Base-by-base conservation (phyloP, 2,113 vertebrate genomes). In the Bos indicus region DNA sequence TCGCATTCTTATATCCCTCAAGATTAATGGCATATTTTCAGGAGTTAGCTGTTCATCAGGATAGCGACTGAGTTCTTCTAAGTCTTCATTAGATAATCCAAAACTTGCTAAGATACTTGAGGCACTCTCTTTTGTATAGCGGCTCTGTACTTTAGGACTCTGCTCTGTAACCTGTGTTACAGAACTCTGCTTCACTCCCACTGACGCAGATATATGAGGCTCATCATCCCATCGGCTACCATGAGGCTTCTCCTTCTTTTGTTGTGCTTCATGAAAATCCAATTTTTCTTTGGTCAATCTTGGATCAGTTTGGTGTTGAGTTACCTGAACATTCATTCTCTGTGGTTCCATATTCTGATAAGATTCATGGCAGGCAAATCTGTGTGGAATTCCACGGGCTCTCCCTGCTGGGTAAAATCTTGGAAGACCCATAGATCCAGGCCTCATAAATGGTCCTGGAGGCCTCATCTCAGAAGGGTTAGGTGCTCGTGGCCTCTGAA, bases 31-130 rank as follows among this genome's bases (percentile, higher is more conserved):
- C 98, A 99, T 98, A 98, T 99, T 99, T 95, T 99, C 99, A 7
- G 99, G 99, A 0, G 99, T 99, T 16, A 99, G 98, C 96, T 99
- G 99, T 71, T 99, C 99, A 59, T 99, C 99, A 1, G 99, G 99
- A 78, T 99, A 99, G 52, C 99, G 99, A 85, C 99, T 99, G 21
- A 99, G 99, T 92, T 99, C 99, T 96, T 99, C 99, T 88, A 99
- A 95, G 90, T 99, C 99, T 57, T 99, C 99, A 40, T 99, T 99
- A 56, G 99, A 99, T 77, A 99, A 98, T 93, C 99, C 99, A 67
- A 99, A 99, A 8, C 99, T 99, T 54, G 99, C 98, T 83, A 99
- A 98, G 95, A 99, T 99, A 83, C 99, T 99, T 59, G 99, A 99
- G n/a, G 99, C 99, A 13, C 99, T 99, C 95, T 99, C 99, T 0